Conservation (phyloP, 2,113 vertebrate species). For the Bettongia penicillata region DNA sequence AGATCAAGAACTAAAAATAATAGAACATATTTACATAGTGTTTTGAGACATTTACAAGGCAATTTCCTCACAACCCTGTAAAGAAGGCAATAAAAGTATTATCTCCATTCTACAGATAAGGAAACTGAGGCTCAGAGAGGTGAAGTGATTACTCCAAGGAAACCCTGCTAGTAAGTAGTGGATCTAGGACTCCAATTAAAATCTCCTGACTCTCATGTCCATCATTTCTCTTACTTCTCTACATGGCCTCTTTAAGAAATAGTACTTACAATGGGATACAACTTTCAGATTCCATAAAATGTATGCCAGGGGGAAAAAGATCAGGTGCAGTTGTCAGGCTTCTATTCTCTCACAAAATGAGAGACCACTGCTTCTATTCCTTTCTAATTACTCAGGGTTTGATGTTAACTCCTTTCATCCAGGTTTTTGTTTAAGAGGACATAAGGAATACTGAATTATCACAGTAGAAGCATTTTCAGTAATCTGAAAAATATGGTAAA, state of each 20-base stretch:
- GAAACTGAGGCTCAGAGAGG: no score
- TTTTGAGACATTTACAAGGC: no score
- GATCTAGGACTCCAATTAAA: neutral
- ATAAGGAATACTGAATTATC: neutral
- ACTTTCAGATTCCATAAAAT: neutral
- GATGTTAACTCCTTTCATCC: neutral
- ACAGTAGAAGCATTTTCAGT: neutral
- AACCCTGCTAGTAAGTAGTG: neutral
- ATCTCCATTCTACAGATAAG: no score
- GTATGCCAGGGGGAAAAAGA: neutral
- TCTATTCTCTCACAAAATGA: neutral
- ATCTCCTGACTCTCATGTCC: neutral
- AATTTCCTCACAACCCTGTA: no score
- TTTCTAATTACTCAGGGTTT: neutral
- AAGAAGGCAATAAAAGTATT: no score
- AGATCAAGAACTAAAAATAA: neutral
- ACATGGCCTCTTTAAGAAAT: neutral
- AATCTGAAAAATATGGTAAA: neutral
- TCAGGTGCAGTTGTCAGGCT: neutral
- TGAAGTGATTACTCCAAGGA: no score
- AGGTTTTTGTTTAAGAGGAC: neutral
- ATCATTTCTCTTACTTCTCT: neutral
- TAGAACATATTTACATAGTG: no score
- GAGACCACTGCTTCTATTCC: neutral
- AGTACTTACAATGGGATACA: neutral